Conservation (phyloP, 2,113 vertebrate genomes). For the Rhineura floridana region DNA sequence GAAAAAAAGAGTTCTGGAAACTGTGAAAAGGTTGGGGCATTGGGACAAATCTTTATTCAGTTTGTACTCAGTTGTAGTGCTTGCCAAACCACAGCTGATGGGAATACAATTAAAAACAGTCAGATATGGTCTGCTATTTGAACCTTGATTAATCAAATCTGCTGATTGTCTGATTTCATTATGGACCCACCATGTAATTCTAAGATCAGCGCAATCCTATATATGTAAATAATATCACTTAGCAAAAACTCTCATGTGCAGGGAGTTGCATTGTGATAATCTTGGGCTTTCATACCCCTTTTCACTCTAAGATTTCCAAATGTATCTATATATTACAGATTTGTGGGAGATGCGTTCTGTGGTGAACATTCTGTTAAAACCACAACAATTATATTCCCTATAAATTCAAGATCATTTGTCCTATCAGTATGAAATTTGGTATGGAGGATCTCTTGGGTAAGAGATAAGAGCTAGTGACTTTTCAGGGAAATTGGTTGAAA, state of each 20-base stretch:
- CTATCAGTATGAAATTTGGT: slow-evolving; percentile 10
- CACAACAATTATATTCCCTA: slow-evolving; percentile 3
- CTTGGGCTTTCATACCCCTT: background rate
- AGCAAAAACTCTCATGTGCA: background rate
- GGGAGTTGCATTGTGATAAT: background rate
- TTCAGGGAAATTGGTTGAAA: background rate
- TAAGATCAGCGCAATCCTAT: background rate
- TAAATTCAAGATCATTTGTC: slow-evolving; percentile 13
- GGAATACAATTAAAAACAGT: slow-evolving; percentile 32
- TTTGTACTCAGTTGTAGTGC: slow-evolving; percentile 38
- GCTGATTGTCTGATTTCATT: background rate
- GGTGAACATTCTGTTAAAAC: slow-evolving; percentile 5
- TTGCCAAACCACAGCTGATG: slow-evolving; percentile 43
- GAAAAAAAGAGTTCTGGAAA: slow-evolving; percentile 53
- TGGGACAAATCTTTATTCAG: slow-evolving; percentile 43
- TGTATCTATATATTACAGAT: background rate
- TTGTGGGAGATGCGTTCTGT: background rate
- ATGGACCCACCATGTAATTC: background rate
- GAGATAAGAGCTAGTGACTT: background rate
- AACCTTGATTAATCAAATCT: background rate
- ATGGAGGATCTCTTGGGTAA: background rate
- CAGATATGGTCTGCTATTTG: background rate
- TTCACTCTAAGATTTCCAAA: background rate
- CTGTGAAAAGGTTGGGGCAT: slow-evolving; percentile 46
- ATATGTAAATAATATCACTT: background rate